Base-by-base conservation (phyloP, 1,140 invertebrate species). In the Plectrocnemia conspersa region DNA sequence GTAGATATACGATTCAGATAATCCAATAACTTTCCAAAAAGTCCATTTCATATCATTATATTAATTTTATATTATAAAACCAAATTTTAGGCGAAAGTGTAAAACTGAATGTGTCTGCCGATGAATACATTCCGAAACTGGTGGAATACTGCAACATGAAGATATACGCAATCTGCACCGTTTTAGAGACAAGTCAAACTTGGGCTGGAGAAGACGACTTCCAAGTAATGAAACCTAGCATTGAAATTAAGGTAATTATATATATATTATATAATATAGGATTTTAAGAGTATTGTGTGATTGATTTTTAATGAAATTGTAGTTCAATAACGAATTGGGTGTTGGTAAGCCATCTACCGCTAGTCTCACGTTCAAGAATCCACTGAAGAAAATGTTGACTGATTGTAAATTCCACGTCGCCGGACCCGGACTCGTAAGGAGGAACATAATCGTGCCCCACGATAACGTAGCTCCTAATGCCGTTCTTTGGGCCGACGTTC, bases 121-220 rank as follows among this genome's bases (percentile, higher is more conserved):
- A 82, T 10, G 83, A 86, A 38, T 89, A 89, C 66, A 64, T 84
- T 42, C 77, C 80, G 6, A 85, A 86, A 64, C 64, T 89, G 53
- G 85, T 88, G 3, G 86, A 88, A 62, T 85, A 86, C 64, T 81
- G 82, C 58, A 85, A 82, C 65, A 81, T 88, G 76, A 87, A 87
- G 67, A 74, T 88, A 36, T 81, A 81, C 22, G 80, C 80, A 4
- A 82, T 86, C 64, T 82, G 82, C 24, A 79, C 78, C 3, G 85
- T 88, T 0, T 69, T 78, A 38, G 85, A 88, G 66, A 89, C 85
- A 3, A 79, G 78, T 19, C 84, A 87, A 64, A 81, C 83, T 4
- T 88, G 85, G 83, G 79, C 82, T 1, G 83, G 83, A 35, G 84
- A 86, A 59, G 84, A 86, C 60, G 83, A 86, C 66, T 86, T 88